Percentiles rank a stretch among this genome's conserved stretches.
phyloP scores from a whole-genome alignment of 2,797 vertebrate species.

The Orientallactaga sibirica region DNA sequence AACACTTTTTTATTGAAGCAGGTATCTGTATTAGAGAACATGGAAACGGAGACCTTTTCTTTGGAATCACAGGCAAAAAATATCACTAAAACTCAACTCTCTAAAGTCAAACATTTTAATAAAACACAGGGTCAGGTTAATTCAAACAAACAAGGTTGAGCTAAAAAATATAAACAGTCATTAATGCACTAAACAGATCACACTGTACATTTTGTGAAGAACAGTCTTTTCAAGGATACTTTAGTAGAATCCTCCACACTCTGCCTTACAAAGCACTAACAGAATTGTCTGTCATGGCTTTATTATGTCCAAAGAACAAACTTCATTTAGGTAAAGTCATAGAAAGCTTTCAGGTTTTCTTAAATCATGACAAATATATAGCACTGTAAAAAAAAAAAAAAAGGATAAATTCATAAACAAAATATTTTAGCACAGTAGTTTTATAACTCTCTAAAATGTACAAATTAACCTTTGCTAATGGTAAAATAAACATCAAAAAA shows the following conservation, averaged over 20 bases:
- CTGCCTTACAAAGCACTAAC: background rate
- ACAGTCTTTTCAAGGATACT: background rate
- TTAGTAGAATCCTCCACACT: background rate
- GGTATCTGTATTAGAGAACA: background rate
- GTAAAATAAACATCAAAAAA: slow-evolving; percentile 24
- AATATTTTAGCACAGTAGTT: background rate
- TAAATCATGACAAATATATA: background rate
- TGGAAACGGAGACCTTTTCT: background rate
- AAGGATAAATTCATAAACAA: background rate
- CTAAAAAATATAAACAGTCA: background rate
- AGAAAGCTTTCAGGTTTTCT: background rate
- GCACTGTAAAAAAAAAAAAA: background rate
- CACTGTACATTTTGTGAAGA: background rate
- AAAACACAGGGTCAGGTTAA: background rate
- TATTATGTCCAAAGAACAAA: background rate
- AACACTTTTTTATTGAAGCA: background rate
- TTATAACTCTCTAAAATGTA: slow-evolving; percentile 36
- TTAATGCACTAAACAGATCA: background rate
- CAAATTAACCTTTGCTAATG: slow-evolving; percentile 7
- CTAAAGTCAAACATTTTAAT: slow-evolving; percentile 43
- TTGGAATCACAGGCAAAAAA: background rate
- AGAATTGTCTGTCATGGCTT: background rate
- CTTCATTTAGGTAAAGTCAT: slow-evolving; percentile 26
- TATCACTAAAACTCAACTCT: background rate
- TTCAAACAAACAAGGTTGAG: slow-evolving; percentile 55